phyloP scores from a whole-genome alignment of 2,113 vertebrate genomes.

The Cyrtonyx montezumae region DNA sequence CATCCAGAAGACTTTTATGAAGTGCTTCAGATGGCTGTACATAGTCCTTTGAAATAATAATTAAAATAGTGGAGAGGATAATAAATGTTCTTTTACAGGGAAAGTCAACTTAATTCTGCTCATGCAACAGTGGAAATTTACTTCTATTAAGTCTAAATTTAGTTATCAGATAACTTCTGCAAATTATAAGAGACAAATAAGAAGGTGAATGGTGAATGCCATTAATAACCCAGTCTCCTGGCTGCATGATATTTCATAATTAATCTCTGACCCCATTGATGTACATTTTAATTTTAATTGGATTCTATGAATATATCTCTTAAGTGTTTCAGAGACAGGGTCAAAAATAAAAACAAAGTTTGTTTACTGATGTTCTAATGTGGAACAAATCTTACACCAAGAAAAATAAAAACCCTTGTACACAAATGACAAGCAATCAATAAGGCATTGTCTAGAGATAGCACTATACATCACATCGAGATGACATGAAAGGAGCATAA shows the following conservation, averaged over 20 bases:
- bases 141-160: background rate
- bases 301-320: background rate
- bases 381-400: background rate
- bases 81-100: background rate
- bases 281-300: background rate
- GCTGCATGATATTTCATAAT: background rate
- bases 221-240: background rate
- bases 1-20: background rate
- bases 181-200: background rate
- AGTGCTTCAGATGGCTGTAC: background rate
- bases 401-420: conserved; percentile 9
- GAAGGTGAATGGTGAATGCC: background rate
- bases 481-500: background rate
- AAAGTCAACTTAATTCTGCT: background rate
- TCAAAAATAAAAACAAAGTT: background rate
- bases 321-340: background rate
- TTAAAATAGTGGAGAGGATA: background rate
- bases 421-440: background rate
- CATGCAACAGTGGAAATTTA: background rate
- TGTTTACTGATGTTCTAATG: background rate
- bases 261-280: background rate
- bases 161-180: background rate
- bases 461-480: background rate
- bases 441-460: background rate
- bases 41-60: background rate